Evolutionary conservation across 2,113 vertebrate genomes (phyloP).

Genomic region (Tichodroma muraria): DNA sequence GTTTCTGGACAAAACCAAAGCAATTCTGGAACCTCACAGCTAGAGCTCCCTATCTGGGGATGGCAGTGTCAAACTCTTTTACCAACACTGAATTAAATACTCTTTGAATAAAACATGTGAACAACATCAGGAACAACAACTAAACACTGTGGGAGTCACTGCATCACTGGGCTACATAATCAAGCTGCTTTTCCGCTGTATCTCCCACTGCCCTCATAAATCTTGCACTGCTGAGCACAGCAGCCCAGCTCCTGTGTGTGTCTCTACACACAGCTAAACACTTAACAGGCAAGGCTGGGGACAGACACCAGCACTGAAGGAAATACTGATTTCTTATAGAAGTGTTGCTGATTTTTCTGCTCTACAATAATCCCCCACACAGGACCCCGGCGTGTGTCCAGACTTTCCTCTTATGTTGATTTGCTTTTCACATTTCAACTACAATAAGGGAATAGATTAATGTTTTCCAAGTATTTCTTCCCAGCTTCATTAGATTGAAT

Average conservation of each 20-base stretch:
- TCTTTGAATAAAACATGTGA: constrained; percentile 17
- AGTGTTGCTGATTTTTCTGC: not conserved
- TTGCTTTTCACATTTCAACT: not conserved
- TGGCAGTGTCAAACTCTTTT: not conserved
- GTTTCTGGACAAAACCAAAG: not conserved
- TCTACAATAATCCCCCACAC: not conserved
- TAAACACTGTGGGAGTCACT: not conserved
- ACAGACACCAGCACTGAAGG: not conserved
- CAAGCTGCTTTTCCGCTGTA: not conserved
- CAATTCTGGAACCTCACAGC: not conserved
- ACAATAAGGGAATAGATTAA: not conserved
- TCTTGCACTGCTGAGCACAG: not conserved
- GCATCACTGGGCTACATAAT: not conserved
- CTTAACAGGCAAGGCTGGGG: not conserved
- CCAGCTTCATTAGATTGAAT: not conserved
- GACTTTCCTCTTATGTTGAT: not conserved
- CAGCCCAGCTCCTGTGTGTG: not conserved
- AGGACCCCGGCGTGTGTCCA: not conserved
- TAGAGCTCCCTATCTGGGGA: not conserved
- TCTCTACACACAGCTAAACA: not conserved
- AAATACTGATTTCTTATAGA: not conserved
- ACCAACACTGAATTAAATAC: not conserved
- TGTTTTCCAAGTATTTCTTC: not conserved
- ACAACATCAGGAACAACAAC: not conserved
- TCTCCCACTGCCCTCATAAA: not conserved